Evolutionary conservation across 2,797 vertebrate genomes (phyloP).

Genomic region (Sebastes nivosus): DNA sequence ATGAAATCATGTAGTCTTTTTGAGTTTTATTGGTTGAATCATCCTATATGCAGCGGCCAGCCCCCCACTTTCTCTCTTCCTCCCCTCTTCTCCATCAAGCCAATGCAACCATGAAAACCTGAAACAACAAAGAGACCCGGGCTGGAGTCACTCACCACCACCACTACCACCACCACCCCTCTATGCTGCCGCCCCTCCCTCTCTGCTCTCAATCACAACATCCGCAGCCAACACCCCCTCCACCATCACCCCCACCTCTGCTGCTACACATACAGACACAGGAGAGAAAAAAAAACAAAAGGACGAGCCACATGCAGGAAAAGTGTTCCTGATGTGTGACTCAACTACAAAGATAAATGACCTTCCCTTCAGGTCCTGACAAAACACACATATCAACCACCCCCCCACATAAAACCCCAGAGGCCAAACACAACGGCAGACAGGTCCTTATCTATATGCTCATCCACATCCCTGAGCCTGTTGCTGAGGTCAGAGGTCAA

Average conservation of each 20-base stretch:
- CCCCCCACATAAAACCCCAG: background rate
- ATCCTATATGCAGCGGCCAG: background rate
- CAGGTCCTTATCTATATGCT: constrained; percentile 39
- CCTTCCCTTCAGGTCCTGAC: constrained; percentile 28
- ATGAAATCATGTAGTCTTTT: background rate
- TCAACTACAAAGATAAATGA: constrained; percentile 37
- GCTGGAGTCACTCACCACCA: constrained; percentile 29
- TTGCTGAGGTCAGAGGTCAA: constrained; percentile 61
- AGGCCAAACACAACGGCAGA: constrained; percentile 12
- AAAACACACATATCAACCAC: constrained; percentile 22
- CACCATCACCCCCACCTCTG: background rate
- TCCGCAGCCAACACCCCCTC: constrained; percentile 15
- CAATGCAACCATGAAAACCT: constrained; percentile 52
- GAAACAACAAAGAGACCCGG: constrained; percentile 57
- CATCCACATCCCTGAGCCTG: constrained; percentile 46
- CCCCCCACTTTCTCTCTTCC: background rate
- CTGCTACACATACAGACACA: constrained; percentile 3
- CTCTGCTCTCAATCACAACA: constrained; percentile 54
- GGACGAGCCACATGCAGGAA: constrained; percentile 1
- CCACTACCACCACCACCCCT: background rate
- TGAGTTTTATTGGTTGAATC: background rate
- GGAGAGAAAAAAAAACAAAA: background rate
- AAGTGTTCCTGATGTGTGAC: constrained; percentile 22
- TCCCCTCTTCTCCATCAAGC: constrained; percentile 16
- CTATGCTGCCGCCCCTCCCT: constrained; percentile 33